Conservation (phyloP, 2,797 vertebrate species). For the Spheniscus humboldti region DNA sequence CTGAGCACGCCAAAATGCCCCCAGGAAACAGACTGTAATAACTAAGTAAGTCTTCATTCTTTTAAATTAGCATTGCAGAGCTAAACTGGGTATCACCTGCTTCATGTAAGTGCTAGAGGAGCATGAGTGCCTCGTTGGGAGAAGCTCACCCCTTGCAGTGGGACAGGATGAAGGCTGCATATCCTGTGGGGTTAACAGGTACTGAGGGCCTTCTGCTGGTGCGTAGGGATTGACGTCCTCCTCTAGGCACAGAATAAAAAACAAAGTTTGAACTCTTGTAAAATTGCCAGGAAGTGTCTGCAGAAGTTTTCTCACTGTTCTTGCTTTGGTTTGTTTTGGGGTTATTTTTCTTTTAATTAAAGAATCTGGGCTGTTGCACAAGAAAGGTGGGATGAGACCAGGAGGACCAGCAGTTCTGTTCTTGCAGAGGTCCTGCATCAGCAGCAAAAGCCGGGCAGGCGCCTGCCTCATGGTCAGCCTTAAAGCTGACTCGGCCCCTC, state of each 20-base stretch:
- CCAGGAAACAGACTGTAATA: background rate
- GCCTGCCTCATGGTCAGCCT: background rate
- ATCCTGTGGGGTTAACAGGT: background rate
- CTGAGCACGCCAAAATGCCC: background rate
- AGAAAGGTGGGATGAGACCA: background rate
- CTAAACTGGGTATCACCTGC: background rate
- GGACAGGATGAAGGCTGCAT: background rate
- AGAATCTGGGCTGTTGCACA: background rate
- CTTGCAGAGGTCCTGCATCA: accelerated
- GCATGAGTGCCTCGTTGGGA: accelerated
- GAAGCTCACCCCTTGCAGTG: background rate
- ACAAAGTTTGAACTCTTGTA: background rate
- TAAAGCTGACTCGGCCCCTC: no score
- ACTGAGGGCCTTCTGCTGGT: background rate
- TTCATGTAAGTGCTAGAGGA: background rate
- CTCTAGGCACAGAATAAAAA: background rate
- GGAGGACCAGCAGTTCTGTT: background rate
- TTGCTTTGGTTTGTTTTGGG: background rate
- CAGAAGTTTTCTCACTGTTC: background rate
- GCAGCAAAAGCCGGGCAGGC: background rate
- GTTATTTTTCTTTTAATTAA: background rate
- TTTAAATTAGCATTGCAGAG: background rate
- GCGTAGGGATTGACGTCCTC: background rate
- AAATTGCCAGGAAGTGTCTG: background rate
- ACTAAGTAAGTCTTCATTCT: background rate